Percentiles rank a stretch among this genome's conserved stretches.
Evolutionary conservation across 2,113 vertebrate species (phyloP).

Genomic region (Penelope pileata): DNA sequence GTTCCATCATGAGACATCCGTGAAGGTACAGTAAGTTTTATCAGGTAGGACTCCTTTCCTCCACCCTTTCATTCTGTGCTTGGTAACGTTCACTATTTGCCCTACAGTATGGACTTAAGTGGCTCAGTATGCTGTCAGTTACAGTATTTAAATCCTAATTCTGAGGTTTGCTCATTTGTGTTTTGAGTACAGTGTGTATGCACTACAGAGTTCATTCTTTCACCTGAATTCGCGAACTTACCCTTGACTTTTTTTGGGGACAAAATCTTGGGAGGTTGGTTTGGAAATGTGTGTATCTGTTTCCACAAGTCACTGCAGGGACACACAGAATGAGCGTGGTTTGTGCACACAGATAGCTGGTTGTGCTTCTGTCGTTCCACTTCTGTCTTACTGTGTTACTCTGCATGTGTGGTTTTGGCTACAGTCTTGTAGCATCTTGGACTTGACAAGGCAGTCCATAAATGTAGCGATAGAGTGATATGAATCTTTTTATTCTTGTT

Average conservation of each 20-base stretch:
- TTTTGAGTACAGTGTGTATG: not conserved
- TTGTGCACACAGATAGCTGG: not conserved
- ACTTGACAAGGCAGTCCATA: not conserved
- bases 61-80: not conserved
- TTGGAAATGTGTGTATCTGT: not conserved
- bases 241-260: not conserved
- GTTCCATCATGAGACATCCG: slow-evolving; percentile 33
- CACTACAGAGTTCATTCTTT: not conserved
- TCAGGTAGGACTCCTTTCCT: slow-evolving; percentile 1
- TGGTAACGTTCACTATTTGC: accelerated
- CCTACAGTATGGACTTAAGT: not conserved
- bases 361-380: not conserved
- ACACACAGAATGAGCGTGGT: not conserved
- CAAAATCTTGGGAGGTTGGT: not conserved
- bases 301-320: not conserved
- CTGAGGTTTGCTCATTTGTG: not conserved
- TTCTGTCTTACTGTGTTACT: not conserved
- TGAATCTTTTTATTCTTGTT: not conserved
- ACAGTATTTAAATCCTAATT: not conserved
- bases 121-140: not conserved
- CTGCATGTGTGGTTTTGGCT: not conserved
- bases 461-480: not conserved
- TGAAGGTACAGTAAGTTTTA: slow-evolving; percentile 27
- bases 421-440: not conserved
- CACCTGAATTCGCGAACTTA: not conserved